phyloP scores from a whole-genome alignment of 2,888 invertebrate species.

The Schrankia costaestrigalis region DNA sequence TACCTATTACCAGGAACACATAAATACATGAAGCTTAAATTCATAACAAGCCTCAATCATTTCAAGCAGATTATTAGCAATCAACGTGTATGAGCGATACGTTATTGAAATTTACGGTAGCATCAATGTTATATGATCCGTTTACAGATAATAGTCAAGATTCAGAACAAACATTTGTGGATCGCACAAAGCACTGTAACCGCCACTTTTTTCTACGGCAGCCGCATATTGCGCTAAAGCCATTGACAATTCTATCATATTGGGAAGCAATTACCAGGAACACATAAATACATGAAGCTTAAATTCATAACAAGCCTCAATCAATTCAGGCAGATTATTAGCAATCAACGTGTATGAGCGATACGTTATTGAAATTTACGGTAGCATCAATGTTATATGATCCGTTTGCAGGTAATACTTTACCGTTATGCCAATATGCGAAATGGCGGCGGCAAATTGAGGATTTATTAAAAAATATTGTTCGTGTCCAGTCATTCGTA shows the following conservation, averaged over 20 bases:
- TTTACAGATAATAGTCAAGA: background rate
- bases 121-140: conserved; percentile 11
- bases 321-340: conserved; percentile 25
- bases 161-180: no score
- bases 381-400: no score
- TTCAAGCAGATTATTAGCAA: conserved; percentile 29
- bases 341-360: conserved; percentile 22
- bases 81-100: conserved; percentile 18
- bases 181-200: no score
- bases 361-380: conserved; percentile 28
- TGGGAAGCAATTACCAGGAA: no score
- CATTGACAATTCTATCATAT: no score
- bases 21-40: no score
- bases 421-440: conserved; percentile 6
- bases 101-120: conserved; percentile 29
- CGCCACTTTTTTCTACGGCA: no score
- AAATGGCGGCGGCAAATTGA: conserved; percentile 4
- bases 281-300: no score
- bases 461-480: background rate
- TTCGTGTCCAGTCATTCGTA: background rate
- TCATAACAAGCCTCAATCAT: no score
- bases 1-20: no score
- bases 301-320: no score
- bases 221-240: no score
- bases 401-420: conserved; percentile 2